Conservation (phyloP, 2,888 invertebrate species). For the Cephus pulcher region DNA sequence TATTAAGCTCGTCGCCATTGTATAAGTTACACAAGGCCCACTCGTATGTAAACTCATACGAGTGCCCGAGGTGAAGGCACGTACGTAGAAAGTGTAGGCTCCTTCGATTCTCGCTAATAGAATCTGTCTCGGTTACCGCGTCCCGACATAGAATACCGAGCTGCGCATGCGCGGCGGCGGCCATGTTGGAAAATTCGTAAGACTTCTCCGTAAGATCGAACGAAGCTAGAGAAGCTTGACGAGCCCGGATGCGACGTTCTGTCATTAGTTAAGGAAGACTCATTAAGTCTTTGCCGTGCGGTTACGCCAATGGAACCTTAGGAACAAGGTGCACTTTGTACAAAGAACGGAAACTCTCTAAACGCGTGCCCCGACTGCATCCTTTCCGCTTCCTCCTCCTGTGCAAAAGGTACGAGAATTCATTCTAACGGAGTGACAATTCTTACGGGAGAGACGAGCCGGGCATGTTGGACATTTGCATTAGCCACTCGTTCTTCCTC, state of each 20-base stretch:
- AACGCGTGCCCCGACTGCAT: conserved; percentile 24
- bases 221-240: not conserved
- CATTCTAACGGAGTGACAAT: conserved; percentile 5
- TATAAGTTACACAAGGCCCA: conserved; percentile 18
- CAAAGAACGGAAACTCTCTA: not conserved
- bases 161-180: not conserved
- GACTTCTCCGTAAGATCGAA: not conserved
- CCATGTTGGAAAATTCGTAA: not conserved
- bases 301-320: not conserved
- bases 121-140: not conserved
- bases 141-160: not conserved
- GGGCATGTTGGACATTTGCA: not conserved
- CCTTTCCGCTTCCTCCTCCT: conserved; percentile 18
- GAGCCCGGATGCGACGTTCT: not conserved
- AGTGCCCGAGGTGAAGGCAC: not conserved
- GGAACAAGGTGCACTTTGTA: not conserved
- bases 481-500: not conserved
- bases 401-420: conserved; percentile 23
- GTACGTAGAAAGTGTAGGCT: conserved; percentile 8
- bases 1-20: conserved; percentile 26
- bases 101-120: conserved; percentile 33
- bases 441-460: not conserved
- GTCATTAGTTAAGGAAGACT: not conserved
- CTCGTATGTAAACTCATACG: not conserved
- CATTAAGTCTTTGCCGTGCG: not conserved